These are phyloP conservation scores for Ormyrus pomaceus DNA, from an alignment of 2,888 invertebrate species.

Conservation along the genomic window DNA sequence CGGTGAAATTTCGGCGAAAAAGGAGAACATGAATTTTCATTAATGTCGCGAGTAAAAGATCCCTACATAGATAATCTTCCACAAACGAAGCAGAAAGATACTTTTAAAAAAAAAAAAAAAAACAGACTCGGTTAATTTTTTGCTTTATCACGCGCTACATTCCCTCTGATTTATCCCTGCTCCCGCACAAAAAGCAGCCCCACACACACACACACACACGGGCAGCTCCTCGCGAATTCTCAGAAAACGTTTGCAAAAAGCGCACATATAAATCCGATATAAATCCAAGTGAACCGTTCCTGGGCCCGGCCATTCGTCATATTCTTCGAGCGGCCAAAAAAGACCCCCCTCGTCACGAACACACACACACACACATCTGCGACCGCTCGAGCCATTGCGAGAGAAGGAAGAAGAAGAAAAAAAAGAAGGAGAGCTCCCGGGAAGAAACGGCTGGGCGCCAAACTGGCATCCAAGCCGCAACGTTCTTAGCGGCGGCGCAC, in stretches of 20 bases:
- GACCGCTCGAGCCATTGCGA: not conserved
- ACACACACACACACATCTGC: not conserved
- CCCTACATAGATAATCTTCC: not conserved
- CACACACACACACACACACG: not conserved
- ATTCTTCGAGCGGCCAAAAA: conserved; percentile 26
- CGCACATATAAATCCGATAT: conserved; percentile 6
- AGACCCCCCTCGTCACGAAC: too few relatives aligned
- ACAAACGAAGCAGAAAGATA: not conserved
- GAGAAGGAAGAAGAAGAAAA: not conserved
- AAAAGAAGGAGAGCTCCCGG: conserved; percentile 9
- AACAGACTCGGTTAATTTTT: too few relatives aligned
- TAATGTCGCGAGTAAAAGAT: conserved; percentile 4
- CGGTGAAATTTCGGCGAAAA: too few relatives aligned
- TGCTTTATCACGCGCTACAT: too few relatives aligned
- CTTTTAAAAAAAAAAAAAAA: not conserved
- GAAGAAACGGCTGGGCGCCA: not conserved
- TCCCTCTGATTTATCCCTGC: too few relatives aligned
- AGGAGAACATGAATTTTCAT: not conserved
- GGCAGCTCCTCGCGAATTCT: not conserved
- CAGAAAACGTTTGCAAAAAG: too few relatives aligned
- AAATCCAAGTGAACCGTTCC: conserved; percentile 24
- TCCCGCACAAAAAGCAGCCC: conserved; percentile 2
- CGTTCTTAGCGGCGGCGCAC: not conserved
- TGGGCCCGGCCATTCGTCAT: conserved; percentile 34
- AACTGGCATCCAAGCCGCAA: too few relatives aligned